Base-by-base conservation (phyloP, 92 coral and sea anemone species). In the Muricea muricata region DNA sequence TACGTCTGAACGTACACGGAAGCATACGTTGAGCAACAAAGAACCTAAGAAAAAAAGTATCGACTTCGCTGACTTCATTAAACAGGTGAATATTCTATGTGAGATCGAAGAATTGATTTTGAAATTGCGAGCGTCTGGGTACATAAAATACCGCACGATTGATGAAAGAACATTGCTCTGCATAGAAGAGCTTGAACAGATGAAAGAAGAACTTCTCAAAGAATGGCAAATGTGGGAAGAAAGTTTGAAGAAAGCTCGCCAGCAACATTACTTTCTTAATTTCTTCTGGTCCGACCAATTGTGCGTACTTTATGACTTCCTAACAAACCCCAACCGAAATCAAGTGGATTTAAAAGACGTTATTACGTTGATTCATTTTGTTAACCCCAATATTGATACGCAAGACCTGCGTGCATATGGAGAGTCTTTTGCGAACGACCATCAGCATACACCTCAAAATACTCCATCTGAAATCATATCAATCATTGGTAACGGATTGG, bases 261-360 rank as follows among this genome's bases (percentile, higher is more conserved):
- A 86, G 55, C 41, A 78, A 8, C 55, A 86, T 77, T 63, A 39
- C 40, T 86, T 77, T n/a, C 72, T 86, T 12, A 78, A 86, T 32
- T 86, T 50, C 32, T 86, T 42, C 67, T 61, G 80, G 61, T 78
- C 89, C 65, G 89, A 86, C 10, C 89, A 86, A 65, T 32, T 86
- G 56, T 77, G 79, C 31, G 41, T 66, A 7, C 46, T 86, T 21
- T 41, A 86, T 74, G 56, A 86, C 39, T 86, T 67, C 52, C 68
- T 86, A 47, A 78, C 89, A 41, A 66, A 57, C 33, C 84, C 70
- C 8, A 31, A 35, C 14, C 41, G 73, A 57, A 66, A 52, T 65
- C 69, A 33, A 24, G 66, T 20, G 30, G 40, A 33, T 65, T 56
- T 45, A 17, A 56, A 65, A 31, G 40, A 40, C 39, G 84, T 68